Conservation (phyloP, 2,888 invertebrate genomes). For the Venusia cambrica region DNA sequence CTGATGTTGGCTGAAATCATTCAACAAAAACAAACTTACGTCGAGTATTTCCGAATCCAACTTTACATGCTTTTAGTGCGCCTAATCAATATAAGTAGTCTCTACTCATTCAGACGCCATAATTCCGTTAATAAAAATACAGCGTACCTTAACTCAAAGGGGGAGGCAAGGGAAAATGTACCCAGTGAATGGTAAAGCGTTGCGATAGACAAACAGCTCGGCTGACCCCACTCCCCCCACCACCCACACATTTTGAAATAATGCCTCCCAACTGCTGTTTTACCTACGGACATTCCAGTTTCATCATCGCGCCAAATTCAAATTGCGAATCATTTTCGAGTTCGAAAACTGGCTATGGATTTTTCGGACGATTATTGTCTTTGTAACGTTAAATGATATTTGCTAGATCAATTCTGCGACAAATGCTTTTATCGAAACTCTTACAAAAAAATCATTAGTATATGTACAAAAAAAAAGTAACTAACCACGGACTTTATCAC, state of each 20-base stretch:
- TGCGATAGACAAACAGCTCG: conserved; percentile 77
- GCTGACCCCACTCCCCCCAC: conserved; percentile 61
- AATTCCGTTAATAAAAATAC: conserved; percentile 79
- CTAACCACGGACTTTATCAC: too few relatives aligned
- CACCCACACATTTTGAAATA: conserved; percentile 73
- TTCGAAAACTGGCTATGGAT: conserved; percentile 13
- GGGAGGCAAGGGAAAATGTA: conserved; percentile 75
- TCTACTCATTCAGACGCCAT: conserved; percentile 70
- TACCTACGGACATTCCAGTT: conserved; percentile 49
- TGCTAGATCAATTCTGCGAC: too few relatives aligned
- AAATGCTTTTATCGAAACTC: too few relatives aligned
- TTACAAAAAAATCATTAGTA: too few relatives aligned
- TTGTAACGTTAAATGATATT: conserved; percentile 1
- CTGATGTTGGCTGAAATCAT: conserved; percentile 12
- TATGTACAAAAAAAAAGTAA: too few relatives aligned
- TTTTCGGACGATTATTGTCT: conserved; percentile 11
- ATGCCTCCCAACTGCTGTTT: conserved; percentile 58
- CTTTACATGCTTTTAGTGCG: conserved; percentile 24
- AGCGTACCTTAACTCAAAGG: conserved; percentile 58
- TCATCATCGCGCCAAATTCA: conserved; percentile 31
- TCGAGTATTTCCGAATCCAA: conserved; percentile 10
- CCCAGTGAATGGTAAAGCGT: conserved; percentile 78
- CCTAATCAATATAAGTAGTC: conserved; percentile 76
- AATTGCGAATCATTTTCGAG: conserved; percentile 20
- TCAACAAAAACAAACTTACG: conserved; percentile 15